These are phyloP conservation scores for Drosophila athabasca DNA, from an alignment of 1,140 invertebrate genomes.

Conservation along the genomic window DNA sequence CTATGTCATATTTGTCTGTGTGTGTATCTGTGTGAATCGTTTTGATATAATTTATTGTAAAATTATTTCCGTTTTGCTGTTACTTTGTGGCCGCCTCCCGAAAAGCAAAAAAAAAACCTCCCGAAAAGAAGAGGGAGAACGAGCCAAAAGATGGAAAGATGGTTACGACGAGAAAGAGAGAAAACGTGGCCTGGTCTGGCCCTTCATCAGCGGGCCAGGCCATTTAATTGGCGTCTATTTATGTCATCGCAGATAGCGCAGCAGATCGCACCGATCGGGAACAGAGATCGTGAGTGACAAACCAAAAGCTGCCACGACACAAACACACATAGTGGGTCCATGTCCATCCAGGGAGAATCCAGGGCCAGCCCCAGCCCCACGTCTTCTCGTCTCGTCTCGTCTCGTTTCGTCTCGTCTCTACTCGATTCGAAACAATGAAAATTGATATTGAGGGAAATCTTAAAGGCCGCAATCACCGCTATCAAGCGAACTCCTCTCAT, in stretches of 20 bases:
- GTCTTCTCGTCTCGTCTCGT: no score
- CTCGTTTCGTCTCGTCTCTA: no score
- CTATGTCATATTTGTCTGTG: conserved; percentile 23
- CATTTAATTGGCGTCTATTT: conserved; percentile 79
- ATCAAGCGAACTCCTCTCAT: conserved; percentile 54
- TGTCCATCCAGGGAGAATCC: no score
- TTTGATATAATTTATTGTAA: conserved; percentile 77
- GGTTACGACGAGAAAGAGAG: background rate
- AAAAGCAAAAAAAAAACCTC: background rate
- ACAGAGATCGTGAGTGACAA: conserved; percentile 78
- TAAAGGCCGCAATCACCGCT: conserved; percentile 66
- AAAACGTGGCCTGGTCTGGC: conserved; percentile 30
- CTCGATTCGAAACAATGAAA: conserved; percentile 62
- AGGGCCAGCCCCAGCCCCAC: no score
- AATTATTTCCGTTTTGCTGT: conserved; percentile 72
- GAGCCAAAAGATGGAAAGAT: background rate
- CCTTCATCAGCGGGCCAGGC: conserved; percentile 53
- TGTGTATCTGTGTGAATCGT: conserved; percentile 29
- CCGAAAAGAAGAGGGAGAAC: background rate
- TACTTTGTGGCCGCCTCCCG: conserved; percentile 34
- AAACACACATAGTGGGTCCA: background rate
- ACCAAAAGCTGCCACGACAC: conserved; percentile 21
- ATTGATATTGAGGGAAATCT: conserved; percentile 78
- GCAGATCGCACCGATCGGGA: conserved; percentile 67
- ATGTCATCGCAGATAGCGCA: conserved; percentile 58